These are phyloP conservation scores for Colius striatus DNA, from an alignment of 2,113 vertebrate genomes.

Conservation along the genomic window DNA sequence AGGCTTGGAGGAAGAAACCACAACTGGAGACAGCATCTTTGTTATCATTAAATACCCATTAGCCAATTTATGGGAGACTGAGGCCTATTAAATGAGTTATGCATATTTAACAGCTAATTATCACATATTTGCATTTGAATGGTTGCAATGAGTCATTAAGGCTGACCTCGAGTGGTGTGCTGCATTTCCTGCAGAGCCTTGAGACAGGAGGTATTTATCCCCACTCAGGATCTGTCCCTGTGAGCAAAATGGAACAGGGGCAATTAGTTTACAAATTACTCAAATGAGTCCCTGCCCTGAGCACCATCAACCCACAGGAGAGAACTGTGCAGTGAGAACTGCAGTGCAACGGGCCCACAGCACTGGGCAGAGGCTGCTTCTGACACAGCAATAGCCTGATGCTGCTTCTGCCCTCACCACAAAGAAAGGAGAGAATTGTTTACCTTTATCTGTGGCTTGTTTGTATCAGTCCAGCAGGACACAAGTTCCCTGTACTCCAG, in stretches of 20 bases:
- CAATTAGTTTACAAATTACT: not conserved
- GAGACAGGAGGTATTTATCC: not conserved
- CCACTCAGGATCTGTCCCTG: fast-evolving
- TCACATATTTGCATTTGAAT: not conserved
- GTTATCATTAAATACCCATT: not conserved
- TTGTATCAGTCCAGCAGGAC: not conserved
- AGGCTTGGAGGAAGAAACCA: not conserved
- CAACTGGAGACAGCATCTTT: not conserved
- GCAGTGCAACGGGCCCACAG: fast-evolving
- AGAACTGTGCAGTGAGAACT: not conserved
- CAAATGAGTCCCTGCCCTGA: not conserved
- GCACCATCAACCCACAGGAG: not conserved
- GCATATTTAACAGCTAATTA: not conserved
- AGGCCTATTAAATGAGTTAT: not conserved
- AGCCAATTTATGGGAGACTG: not conserved
- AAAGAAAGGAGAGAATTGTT: not conserved
- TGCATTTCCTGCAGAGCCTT: not conserved
- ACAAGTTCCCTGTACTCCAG: not conserved
- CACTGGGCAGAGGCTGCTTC: not conserved
- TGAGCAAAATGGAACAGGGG: not conserved
- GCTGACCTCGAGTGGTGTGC: not conserved
- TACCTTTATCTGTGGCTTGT: not conserved
- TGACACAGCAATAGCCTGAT: too few species aligned
- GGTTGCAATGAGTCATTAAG: not conserved
- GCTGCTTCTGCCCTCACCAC: not conserved